Evolutionary conservation across 2,888 invertebrate genomes (phyloP), one percentile per base, ranked within the genome.

Genomic region (Eupithecia subumbrata): DNA sequence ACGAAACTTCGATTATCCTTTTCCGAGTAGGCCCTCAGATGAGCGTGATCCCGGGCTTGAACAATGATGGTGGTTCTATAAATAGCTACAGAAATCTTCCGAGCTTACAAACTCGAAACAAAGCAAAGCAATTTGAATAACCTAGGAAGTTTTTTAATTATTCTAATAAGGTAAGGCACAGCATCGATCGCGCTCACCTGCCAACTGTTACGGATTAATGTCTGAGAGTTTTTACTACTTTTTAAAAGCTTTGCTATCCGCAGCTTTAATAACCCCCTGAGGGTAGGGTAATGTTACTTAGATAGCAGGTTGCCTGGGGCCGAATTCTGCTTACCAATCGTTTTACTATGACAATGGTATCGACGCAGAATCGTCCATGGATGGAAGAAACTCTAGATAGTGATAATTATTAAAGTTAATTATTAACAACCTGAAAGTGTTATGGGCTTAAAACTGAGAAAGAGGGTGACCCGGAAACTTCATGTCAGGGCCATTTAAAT

Each of bases 171-270:
- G 83, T 81, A 83, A 81, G 69, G 71, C 63, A 52, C 52, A 75
- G 79, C 85, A 90, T 90, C 86, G 90, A 91, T 87, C 90, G 69
- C 79, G 78, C 85, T 85, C 86, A 90, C 89, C 91, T 90, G 88
- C 90, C 91, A 90, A 91, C 91, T 89, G 90, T 88, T 91, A 88
- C 91, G 85, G 85, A 87, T 89, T 91, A 88, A 90, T 89, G 89
- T 81, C 82, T 81, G 76, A 83, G 86, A 89, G 87, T 90, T 92
- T 93, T 93, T 92, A 93, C 90, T 90, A 91, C 92, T 91, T 91
- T 92, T 91, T 91, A 90, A 93, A 91, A 90, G 90, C 90, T 84
- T 72, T 69, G 80, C 77, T 82, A 84, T 85, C 84, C 85, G 75
- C 80, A 80, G 74, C 71, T 80, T 84, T 89, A 68, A 90, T 90